Evolutionary conservation across 35 echinoderm and acorn worm genomes (phyloP), one percentile per base, ranked within the genome.

Genomic region (Chiridota heheva): DNA sequence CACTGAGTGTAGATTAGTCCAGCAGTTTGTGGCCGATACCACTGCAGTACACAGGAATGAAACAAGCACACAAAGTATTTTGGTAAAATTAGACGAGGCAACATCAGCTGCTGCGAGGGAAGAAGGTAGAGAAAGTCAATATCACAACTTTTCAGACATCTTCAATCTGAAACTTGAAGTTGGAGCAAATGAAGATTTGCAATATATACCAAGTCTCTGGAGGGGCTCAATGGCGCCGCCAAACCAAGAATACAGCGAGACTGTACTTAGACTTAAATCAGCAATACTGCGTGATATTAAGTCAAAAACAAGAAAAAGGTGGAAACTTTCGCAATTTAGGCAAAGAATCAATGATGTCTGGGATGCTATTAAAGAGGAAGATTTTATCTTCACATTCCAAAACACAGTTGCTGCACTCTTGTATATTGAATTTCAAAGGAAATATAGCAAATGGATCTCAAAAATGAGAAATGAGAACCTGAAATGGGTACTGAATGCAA

Each of bases 301-400:
- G 39, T 4, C 2, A 32, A 39, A 25, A 26, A 15, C 18, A 35
- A 20, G 33, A 31, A 42, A 10, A 31, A 34, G 34, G n/a, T 37
- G 41, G 15, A 58, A 60, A 60, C 17, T 78, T 1, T 60, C 47
- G 34, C 49, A 78, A 13, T 84, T 84, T 40, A 63, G 36, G 29
- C 25, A 41, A 10, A 72, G 65, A 43, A 2, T 84, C 25, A 24
- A 7, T 3, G 65, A 44, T 36, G 43, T 72, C 18, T 84, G 81
- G 81, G 45, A 72, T 31, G 81, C 81, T 17, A 58, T 84, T 2
- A 56, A 72, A n/a, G 37, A 42, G 43, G 58, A 84, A 60, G 68
- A 84, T 60, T 84, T 84, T 45, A 68, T 84, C 15, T 84, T 84
- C 42, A 84, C 58, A 41, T 84, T 84, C 22, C 32, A 63, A 8